phyloP scores from a whole-genome alignment of 2,888 invertebrate species.

The Diadegma fenestrale region DNA sequence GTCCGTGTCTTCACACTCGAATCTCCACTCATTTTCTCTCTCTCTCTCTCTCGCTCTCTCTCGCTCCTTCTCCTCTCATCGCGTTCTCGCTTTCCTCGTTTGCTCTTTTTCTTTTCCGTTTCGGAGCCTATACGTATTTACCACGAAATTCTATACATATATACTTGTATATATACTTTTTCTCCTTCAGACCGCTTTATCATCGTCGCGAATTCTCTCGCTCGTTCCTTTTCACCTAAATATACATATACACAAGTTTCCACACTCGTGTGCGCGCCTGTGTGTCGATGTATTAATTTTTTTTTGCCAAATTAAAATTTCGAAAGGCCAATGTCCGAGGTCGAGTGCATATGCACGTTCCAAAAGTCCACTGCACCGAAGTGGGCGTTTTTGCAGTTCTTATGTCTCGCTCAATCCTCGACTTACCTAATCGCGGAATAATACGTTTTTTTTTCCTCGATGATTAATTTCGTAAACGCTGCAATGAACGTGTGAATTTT shows the following conservation, averaged over 20 bases:
- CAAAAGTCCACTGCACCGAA: conserved; percentile 57
- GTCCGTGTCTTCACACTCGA: conserved; percentile 68
- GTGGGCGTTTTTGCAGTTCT: conserved; percentile 9
- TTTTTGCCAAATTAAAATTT: conserved; percentile 55
- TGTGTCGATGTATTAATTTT: conserved; percentile 12
- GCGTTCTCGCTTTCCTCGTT: conserved; percentile 28
- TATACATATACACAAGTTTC: neutral
- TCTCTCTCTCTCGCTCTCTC: conserved; percentile 29
- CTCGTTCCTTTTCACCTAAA: conserved; percentile 18
- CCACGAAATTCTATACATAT: conserved; percentile 7
- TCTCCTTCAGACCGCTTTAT: conserved; percentile 49
- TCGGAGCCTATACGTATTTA: conserved; percentile 35
- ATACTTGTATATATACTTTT: conserved; percentile 12
- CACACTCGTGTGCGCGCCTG: too few relatives aligned
- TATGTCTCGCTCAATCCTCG: conserved; percentile 1
- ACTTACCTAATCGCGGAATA: neutral
- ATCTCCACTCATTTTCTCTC: conserved; percentile 54
- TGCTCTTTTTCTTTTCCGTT: conserved; percentile 49
- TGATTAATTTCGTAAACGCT: neutral
- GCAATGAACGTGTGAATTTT: neutral
- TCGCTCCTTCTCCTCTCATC: conserved; percentile 13
- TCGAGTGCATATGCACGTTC: conserved; percentile 34
- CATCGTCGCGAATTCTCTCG: conserved; percentile 54
- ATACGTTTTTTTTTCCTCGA: neutral
- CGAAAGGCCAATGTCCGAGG: conserved; percentile 53